A percentile compares a stretch with the other conserved stretches of the same genome.
These are phyloP conservation scores for Drosophila serrata DNA, from an alignment of 1,140 invertebrate species.

Conservation along the genomic window DNA sequence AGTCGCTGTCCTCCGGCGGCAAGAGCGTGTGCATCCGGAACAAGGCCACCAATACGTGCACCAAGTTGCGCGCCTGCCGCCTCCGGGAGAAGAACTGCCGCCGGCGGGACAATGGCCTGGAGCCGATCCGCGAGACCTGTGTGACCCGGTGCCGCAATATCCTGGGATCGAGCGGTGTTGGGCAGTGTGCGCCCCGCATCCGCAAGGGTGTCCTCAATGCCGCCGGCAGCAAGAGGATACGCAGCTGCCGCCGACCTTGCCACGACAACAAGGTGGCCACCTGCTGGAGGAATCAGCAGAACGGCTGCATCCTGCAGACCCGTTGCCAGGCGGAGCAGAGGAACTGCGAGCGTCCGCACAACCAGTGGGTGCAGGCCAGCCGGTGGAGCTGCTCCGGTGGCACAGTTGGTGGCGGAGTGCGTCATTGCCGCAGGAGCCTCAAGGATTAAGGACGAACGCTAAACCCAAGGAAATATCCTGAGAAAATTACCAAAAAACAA, in stretches of 20 bases:
- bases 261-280: slow-evolving; percentile 38
- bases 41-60: slow-evolving; percentile 51
- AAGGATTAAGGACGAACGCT: slow-evolving; percentile 17
- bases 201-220: background rate
- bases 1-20: background rate
- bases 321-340: slow-evolving; percentile 39
- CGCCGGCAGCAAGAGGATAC: slow-evolving; percentile 13
- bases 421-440: slow-evolving; percentile 13
- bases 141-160: slow-evolving; percentile 41
- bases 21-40: slow-evolving; percentile 50
- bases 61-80: slow-evolving; percentile 52
- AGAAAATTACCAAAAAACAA: background rate
- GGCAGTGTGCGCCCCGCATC: slow-evolving; percentile 30
- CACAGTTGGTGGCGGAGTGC: slow-evolving; percentile 18
- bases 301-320: slow-evolving; percentile 32
- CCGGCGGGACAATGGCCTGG: slow-evolving; percentile 35
- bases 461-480: background rate
- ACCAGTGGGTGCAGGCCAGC: slow-evolving; percentile 38
- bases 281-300: slow-evolving; percentile 38
- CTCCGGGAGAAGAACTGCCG: slow-evolving; percentile 67
- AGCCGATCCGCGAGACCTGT: slow-evolving; percentile 12
- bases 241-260: slow-evolving; percentile 39
- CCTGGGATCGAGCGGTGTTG: slow-evolving; percentile 34
- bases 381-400: slow-evolving; percentile 17
- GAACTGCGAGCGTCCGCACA: slow-evolving; percentile 23